These are phyloP conservation scores for Stenodema calcarata DNA, from an alignment of 2,888 invertebrate species.

Conservation along the genomic window DNA sequence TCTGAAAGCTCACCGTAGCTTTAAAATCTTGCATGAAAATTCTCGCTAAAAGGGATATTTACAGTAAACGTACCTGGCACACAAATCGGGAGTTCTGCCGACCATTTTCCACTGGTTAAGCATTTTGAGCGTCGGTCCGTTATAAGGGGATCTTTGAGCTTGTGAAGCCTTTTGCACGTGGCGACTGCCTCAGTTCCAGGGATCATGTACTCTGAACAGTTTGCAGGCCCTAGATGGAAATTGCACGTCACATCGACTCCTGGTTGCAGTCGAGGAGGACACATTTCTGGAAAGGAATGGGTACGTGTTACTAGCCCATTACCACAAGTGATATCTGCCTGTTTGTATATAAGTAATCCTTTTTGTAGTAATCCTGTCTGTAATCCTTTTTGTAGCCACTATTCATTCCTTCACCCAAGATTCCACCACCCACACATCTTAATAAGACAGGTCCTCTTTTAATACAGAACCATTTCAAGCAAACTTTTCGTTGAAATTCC, in stretches of 20 bases:
- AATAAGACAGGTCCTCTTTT: too few species aligned
- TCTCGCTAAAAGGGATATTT: neutral
- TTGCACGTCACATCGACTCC: neutral
- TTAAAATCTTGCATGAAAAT: neutral
- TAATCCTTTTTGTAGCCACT: too few species aligned
- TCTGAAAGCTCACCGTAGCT: neutral
- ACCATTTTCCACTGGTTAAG: slow-evolving; percentile 9
- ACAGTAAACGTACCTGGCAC: slow-evolving; percentile 4
- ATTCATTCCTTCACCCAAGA: too few species aligned
- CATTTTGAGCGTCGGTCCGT: neutral
- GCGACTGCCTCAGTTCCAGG: neutral
- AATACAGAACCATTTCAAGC: too few species aligned
- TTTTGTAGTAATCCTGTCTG: too few species aligned
- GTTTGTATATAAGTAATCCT: too few species aligned
- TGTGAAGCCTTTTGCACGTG: neutral
- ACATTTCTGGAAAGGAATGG: slow-evolving; percentile 2
- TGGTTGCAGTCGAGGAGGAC: neutral
- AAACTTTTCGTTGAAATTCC: neutral
- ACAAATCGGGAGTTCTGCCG: slow-evolving; percentile 13
- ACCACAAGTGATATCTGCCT: too few species aligned
- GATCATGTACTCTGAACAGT: slow-evolving; percentile 15
- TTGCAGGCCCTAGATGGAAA: neutral
- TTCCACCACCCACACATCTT: too few species aligned
- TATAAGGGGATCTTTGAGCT: neutral
- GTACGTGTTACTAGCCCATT: too few species aligned